Percentiles rank a stretch among this genome's conserved stretches.
Conservation (phyloP, 2,797 vertebrate genomes). For the Danionella dracula region DNA sequence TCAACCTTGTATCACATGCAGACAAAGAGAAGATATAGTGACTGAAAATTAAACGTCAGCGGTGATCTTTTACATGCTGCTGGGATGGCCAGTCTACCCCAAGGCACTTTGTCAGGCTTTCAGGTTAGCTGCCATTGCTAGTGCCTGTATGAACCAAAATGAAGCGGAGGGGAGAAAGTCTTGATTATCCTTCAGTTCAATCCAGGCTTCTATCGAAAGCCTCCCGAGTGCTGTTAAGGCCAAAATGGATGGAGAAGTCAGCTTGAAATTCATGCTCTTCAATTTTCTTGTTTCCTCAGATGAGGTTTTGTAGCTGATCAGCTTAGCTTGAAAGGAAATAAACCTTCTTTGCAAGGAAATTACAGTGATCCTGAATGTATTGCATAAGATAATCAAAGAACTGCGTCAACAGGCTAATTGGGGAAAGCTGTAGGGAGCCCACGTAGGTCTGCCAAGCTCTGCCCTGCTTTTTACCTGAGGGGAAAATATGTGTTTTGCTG, state of each 20-base stretch:
- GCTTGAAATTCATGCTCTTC: constrained; percentile 20
- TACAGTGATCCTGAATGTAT: neutral
- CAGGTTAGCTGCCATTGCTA: neutral
- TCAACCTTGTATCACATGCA: constrained; percentile 8
- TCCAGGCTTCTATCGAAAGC: constrained; percentile 1
- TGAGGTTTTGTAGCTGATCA: neutral
- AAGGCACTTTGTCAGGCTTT: neutral
- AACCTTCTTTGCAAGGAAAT: constrained; percentile 12
- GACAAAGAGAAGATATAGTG: constrained; percentile 20
- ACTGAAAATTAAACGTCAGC: constrained; percentile 28
- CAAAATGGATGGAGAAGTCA: constrained; percentile 29
- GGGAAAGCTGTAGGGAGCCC: neutral
- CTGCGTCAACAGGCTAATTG: neutral
- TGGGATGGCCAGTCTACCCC: neutral
- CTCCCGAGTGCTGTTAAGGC: neutral
- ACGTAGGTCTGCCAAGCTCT: neutral
- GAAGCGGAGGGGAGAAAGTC: neutral
- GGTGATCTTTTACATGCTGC: constrained; percentile 4
- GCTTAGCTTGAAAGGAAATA: neutral
- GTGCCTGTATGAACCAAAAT: neutral
- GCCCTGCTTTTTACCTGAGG: neutral
- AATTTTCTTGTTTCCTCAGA: constrained; percentile 2
- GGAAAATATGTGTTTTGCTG: neutral
- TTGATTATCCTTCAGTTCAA: constrained; percentile 15
- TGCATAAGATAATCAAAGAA: neutral